phyloP scores from a whole-genome alignment of 2,113 vertebrate genomes.

The Passerina amoena region DNA sequence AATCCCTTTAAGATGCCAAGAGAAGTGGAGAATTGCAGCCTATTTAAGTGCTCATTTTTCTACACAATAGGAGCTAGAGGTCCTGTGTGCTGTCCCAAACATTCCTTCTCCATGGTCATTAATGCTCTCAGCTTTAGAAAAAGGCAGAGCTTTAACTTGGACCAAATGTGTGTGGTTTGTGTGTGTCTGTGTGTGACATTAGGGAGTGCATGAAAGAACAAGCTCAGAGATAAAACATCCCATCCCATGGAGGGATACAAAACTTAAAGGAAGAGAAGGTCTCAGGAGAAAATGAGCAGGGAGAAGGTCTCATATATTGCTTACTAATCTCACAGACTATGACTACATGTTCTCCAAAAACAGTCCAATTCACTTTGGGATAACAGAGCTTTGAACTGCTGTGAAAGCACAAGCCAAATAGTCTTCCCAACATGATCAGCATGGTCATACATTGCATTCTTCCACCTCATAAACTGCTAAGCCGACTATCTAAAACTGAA shows the following conservation, averaged over 20 bases:
- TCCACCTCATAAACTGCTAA: neutral
- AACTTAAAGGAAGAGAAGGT: neutral
- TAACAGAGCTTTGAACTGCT: neutral
- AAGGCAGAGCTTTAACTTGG: neutral
- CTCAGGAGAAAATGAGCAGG: neutral
- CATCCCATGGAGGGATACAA: neutral
- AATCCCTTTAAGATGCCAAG: neutral
- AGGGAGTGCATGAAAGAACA: neutral
- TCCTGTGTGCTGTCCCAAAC: neutral
- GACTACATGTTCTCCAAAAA: neutral
- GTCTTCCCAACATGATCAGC: neutral
- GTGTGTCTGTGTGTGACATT: no score
- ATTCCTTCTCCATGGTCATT: neutral
- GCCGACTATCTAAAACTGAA: neutral
- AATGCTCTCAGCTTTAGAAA: neutral
- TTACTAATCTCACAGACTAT: neutral
- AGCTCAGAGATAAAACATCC: neutral
- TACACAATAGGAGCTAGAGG: neutral
- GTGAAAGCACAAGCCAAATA: neutral
- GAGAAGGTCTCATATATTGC: rapidly evolving
- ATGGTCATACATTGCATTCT: neutral
- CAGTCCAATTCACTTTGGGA: neutral
- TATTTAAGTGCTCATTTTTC: neutral
- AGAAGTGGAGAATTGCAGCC: neutral
- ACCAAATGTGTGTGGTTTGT: neutral